phyloP scores from a whole-genome alignment of 2,113 vertebrate species.

The Merops nubicus region DNA sequence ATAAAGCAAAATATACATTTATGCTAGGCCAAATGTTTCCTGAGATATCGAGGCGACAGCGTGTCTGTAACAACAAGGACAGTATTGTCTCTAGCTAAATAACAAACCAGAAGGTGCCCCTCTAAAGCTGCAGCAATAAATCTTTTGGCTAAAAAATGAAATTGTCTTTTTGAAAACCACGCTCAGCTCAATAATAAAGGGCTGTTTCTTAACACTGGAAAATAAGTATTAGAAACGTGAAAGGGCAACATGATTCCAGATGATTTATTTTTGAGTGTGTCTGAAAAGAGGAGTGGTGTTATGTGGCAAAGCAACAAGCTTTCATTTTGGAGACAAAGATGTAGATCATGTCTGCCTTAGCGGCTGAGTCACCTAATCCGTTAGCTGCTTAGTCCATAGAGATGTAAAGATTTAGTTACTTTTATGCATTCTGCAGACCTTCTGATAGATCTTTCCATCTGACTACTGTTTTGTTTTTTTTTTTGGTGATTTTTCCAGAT shows the following conservation, averaged over 20 bases:
- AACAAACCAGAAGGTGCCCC: not conserved
- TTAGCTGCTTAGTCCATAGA: not conserved
- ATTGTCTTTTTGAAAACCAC: not conserved
- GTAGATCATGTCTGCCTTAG: not conserved
- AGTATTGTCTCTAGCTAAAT: not conserved
- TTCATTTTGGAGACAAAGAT: not conserved
- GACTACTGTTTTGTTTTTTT: not conserved
- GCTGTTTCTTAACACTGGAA: not conserved
- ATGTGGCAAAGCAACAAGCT: not conserved
- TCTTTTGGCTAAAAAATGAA: not conserved
- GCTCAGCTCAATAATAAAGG: not conserved
- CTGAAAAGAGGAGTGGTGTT: not conserved
- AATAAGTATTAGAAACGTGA: not conserved
- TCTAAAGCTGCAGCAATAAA: not conserved
- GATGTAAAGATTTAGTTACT: not conserved
- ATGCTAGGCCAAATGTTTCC: not conserved
- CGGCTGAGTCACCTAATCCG: not conserved
- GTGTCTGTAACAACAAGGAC: constrained; percentile 16
- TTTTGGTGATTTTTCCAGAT: not conserved
- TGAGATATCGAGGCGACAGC: not conserved
- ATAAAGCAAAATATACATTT: not conserved
- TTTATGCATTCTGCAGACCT: not conserved
- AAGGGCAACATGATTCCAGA: not conserved
- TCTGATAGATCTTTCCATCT: not conserved
- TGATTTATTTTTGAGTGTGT: not conserved